A percentile compares a stretch with the other conserved stretches of the same genome.
Evolutionary conservation across 2,888 invertebrate genomes (phyloP).

Genomic region (Thecophora atra): DNA sequence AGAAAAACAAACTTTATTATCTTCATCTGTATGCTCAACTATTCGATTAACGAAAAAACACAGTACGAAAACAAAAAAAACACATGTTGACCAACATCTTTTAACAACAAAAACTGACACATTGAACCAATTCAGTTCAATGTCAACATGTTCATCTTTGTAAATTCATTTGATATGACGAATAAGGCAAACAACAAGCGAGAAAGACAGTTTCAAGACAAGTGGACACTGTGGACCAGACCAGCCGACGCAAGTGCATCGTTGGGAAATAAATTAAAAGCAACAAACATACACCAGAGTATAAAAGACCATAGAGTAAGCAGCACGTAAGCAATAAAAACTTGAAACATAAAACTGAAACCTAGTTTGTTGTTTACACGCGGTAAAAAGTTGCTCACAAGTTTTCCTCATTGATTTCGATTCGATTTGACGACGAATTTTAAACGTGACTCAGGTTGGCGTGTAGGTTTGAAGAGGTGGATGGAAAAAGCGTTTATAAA

Average conservation of each 20-base stretch:
- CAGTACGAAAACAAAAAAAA: neutral
- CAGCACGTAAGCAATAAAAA: conserved; percentile 13
- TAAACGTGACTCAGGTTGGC: neutral
- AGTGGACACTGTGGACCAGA: no score
- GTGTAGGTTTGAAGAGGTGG: neutral
- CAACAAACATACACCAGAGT: neutral
- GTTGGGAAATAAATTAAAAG: neutral
- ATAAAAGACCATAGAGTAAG: neutral
- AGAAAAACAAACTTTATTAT: neutral
- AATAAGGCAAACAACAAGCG: neutral
- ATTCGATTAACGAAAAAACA: neutral
- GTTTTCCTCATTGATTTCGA: neutral
- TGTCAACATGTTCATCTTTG: conserved; percentile 39
- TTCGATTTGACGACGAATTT: no score
- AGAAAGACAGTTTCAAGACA: no score
- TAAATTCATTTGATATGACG: conserved; percentile 7
- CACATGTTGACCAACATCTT: neutral
- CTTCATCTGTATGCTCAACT: no score
- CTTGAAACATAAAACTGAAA: no score
- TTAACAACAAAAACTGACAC: neutral
- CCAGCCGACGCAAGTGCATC: neutral
- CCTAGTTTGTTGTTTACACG: no score
- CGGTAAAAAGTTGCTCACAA: no score
- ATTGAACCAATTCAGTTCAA: conserved; percentile 41
- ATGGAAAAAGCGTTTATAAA: no score